Evolutionary conservation across 2,797 vertebrate species (phyloP).

Genomic region (Chaenodraco wilsoni): DNA sequence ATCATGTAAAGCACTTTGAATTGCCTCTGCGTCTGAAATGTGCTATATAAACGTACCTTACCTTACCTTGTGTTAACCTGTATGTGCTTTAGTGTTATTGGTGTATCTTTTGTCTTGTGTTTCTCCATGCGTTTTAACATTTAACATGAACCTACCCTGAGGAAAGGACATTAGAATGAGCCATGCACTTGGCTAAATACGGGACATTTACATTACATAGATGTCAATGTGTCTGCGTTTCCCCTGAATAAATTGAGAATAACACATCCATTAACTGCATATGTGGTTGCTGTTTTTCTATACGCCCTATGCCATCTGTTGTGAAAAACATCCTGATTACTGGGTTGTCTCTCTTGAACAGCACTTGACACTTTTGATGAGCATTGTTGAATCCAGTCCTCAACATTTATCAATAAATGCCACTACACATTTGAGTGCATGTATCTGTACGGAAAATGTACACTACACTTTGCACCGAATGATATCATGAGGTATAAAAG

Average conservation of each 20-base stretch:
- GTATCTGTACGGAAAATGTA: slow-evolving; percentile 19
- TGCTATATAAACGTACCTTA: too few relatives aligned
- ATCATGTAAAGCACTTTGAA: too few relatives aligned
- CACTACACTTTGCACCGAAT: slow-evolving; percentile 36
- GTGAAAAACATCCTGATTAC: slow-evolving; percentile 20
- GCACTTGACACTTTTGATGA: slow-evolving; percentile 48
- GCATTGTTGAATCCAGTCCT: slow-evolving; percentile 36
- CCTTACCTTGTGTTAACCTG: background rate
- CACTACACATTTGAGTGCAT: slow-evolving; percentile 30
- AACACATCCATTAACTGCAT: slow-evolving; percentile 21
- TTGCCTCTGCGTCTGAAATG: too few relatives aligned
- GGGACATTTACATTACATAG: slow-evolving; percentile 8
- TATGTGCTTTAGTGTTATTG: background rate
- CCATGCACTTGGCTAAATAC: slow-evolving; percentile 23
- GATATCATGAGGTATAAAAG: slow-evolving; percentile 7
- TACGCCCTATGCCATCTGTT: background rate
- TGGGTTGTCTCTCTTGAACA: slow-evolving; percentile 18
- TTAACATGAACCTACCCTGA: slow-evolving; percentile 6
- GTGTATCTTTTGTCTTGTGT: slow-evolving; percentile 2
- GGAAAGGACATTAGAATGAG: background rate
- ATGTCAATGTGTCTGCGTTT: slow-evolving; percentile 16
- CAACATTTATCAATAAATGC: slow-evolving; percentile 40
- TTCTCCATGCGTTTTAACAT: background rate
- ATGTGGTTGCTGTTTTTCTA: slow-evolving; percentile 4
- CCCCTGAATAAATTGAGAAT: slow-evolving; percentile 17